These are phyloP conservation scores for Gallinago media DNA, from an alignment of 2,113 vertebrate genomes.

Conservation along the genomic window DNA sequence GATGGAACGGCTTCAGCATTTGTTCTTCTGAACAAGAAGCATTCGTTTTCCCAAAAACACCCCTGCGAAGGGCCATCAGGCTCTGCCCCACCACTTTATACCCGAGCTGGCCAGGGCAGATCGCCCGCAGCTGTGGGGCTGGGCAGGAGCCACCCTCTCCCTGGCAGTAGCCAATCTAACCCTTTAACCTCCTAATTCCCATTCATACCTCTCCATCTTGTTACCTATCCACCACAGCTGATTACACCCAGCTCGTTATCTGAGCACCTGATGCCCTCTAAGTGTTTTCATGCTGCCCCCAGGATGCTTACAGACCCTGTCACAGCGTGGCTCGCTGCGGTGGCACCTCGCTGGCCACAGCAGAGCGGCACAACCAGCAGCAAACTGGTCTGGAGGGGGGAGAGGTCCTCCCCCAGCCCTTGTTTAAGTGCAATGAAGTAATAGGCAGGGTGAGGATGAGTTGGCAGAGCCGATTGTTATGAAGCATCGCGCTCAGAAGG, in stretches of 20 bases:
- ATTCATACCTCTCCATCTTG: not conserved
- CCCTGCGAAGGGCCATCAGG: rapidly evolving
- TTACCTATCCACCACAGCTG: not conserved
- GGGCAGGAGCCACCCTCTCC: not conserved
- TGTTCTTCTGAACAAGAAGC: not conserved
- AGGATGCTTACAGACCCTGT: rapidly evolving
- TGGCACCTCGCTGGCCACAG: rapidly evolving
- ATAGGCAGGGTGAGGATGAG: rapidly evolving
- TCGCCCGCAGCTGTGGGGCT: not conserved
- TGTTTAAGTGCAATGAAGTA: not conserved
- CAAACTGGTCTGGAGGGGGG: rapidly evolving
- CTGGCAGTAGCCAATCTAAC: not conserved
- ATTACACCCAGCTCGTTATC: not conserved
- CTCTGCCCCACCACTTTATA: not conserved
- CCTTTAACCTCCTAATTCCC: not conserved
- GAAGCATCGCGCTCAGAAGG: not conserved
- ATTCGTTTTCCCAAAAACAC: not conserved
- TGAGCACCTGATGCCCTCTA: not conserved
- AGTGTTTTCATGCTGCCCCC: rapidly evolving
- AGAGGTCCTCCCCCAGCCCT: not conserved
- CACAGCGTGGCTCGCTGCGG: rapidly evolving
- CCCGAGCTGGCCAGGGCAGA: not conserved
- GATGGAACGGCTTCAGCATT: not conserved
- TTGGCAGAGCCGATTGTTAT: not conserved
- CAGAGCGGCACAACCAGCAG: not conserved